Base-by-base conservation (phyloP, 2,888 invertebrate genomes). In the Melipona beecheii region DNA sequence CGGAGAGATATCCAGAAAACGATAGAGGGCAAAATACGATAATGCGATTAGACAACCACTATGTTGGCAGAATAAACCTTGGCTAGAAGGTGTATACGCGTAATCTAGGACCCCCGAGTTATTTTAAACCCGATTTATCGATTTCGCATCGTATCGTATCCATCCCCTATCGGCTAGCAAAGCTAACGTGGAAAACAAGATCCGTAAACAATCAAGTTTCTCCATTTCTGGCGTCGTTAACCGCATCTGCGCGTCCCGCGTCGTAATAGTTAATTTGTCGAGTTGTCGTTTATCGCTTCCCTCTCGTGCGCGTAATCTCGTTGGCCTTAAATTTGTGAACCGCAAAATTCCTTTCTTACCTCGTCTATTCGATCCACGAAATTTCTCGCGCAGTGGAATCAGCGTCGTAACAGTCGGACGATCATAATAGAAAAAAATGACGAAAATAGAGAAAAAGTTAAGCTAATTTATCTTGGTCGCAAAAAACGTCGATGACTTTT, bases 31-130 rank as follows among this genome's bases (percentile, higher is more conserved):
- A 78, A 89, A 88, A 89, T 88, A 88, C 87, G 87, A 64, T 88
- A 88, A 88, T 89, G 70, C 81, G 89, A 89, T 88, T 88, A 89
- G 81, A 80, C 43, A 85, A 74, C 68, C 77, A 56, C 86, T 75
- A 84, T 89, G 83, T 84, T 84, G 71, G 84, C 71, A 72, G 83
- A 84, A 87, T 78, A 82, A 89, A 86, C 81, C 43, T 43, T 43
- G 83, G 43, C 68, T 75, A 58, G 36, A 56, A 77, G 80, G 74
- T 84, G 75, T 79, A 78, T 78, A 83, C 79, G 72, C 73, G 60
- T 60, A 68, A 27, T 74, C 85, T 74, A 64, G 72, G 85, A 68
- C 73, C 71, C 71, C 80, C 75, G 74, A 79, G 84, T 11, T 43
- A 88, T 81, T 84, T 86, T 64, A n/a, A 65, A n/a, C 54, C 65